phyloP scores from a whole-genome alignment of 2,888 invertebrate genomes.

The Euphydryas editha region DNA sequence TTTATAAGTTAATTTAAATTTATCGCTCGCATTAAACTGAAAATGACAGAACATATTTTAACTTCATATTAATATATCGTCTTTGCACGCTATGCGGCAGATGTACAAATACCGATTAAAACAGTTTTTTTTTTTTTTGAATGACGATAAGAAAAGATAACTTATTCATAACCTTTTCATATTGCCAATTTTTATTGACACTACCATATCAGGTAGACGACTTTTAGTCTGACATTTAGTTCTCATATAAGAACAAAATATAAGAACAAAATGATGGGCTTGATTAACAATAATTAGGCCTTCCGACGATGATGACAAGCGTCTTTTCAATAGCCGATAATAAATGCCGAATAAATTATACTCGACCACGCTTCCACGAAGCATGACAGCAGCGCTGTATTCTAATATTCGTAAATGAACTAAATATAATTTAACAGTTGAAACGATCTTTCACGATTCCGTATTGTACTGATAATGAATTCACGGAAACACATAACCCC shows the following conservation, averaged over 20 bases:
- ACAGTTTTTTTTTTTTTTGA: background rate
- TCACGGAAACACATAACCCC: constrained; percentile 30
- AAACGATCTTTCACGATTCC: constrained; percentile 18
- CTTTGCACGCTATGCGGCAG: background rate
- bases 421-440: constrained; percentile 29
- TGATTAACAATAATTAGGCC: constrained; percentile 37
- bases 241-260: background rate
- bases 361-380: constrained; percentile 39
- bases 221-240: background rate
- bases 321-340: constrained; percentile 22
- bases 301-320: constrained; percentile 41
- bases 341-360: constrained; percentile 23
- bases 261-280: constrained; percentile 8
- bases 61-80: background rate
- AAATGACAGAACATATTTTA: background rate
- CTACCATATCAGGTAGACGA: background rate
- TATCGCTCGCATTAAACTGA: no score
- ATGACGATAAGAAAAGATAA: background rate
- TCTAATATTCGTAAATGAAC: constrained; percentile 24
- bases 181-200: background rate
- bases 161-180: background rate
- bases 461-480: constrained; percentile 23
- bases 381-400: constrained; percentile 15
- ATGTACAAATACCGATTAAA: background rate
- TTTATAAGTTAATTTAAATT: no score